A percentile compares a stretch with the other conserved stretches of the same genome.
phyloP scores from a whole-genome alignment of 2,797 vertebrate species.

The Syndactyla subalaris region DNA sequence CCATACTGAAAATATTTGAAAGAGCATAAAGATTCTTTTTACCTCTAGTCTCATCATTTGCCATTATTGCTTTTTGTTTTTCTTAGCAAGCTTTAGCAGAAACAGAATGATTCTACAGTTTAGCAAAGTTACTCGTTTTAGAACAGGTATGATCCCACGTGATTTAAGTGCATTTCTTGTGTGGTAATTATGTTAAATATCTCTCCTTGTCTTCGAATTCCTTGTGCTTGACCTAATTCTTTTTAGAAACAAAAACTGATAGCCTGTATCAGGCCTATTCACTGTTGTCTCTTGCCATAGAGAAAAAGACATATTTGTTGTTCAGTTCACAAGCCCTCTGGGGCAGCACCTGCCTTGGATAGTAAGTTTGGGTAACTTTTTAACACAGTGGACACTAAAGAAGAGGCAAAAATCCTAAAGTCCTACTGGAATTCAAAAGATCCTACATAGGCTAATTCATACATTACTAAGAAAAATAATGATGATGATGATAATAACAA shows the following conservation, averaged over 20 bases:
- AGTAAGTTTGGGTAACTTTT: neutral
- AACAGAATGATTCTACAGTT: neutral
- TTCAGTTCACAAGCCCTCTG: neutral
- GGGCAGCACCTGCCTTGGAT: neutral
- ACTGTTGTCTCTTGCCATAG: neutral
- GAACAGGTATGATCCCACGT: accelerated
- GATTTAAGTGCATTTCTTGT: neutral
- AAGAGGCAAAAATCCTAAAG: neutral
- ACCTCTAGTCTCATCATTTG: neutral
- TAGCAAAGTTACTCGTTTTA: neutral
- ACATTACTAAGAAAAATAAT: neutral
- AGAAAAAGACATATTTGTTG: neutral
- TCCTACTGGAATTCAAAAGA: neutral
- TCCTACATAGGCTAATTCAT: neutral
- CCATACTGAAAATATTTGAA: neutral
- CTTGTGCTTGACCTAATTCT: neutral
- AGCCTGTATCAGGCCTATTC: neutral
- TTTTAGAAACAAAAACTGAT: neutral
- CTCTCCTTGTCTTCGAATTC: neutral
- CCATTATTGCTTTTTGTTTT: neutral
- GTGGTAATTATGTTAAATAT: neutral
- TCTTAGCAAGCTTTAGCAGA: neutral
- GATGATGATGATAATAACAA: neutral
- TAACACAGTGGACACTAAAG: neutral
- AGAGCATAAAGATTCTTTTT: neutral